These are phyloP conservation scores for Cinara cedri DNA, from an alignment of 2,888 invertebrate species.

Conservation along the genomic window DNA sequence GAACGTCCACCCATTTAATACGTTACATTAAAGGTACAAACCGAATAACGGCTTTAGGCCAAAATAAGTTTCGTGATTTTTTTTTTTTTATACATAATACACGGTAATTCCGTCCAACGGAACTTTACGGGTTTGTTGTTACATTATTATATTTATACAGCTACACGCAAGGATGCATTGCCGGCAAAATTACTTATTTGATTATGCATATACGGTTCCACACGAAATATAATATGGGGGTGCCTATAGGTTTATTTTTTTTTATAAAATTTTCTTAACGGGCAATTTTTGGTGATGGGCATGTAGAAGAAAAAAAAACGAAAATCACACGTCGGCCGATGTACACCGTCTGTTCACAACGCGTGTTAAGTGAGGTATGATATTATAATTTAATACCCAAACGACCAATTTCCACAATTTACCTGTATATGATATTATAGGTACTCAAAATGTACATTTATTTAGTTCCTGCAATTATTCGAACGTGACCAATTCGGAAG, in stretches of 20 bases:
- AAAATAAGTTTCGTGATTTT: constrained; percentile 24
- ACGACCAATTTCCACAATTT: background rate
- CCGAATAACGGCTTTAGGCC: background rate
- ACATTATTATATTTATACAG: background rate
- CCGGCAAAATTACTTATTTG: background rate
- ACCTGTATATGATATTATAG: too few species aligned
- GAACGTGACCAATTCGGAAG: constrained; percentile 39
- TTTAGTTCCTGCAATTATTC: constrained; percentile 1
- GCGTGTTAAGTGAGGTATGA: too few species aligned
- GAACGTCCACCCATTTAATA: constrained; percentile 2
- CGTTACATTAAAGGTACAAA: background rate
- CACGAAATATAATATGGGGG: too few species aligned
- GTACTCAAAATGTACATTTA: too few species aligned
- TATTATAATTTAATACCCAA: too few species aligned
- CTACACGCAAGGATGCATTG: background rate
- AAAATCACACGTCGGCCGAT: too few species aligned
- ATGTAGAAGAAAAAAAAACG: too few species aligned
- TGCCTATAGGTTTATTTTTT: too few species aligned
- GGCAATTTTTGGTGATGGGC: background rate
- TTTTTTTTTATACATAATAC: background rate
- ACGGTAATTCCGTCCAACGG: constrained; percentile 23
- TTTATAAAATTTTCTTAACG: too few species aligned
- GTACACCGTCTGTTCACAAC: too few species aligned
- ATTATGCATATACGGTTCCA: constrained; percentile 5
- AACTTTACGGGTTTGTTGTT: constrained; percentile 29